Conservation (phyloP, 1,140 invertebrate genomes). For the Heliothis virescens region DNA sequence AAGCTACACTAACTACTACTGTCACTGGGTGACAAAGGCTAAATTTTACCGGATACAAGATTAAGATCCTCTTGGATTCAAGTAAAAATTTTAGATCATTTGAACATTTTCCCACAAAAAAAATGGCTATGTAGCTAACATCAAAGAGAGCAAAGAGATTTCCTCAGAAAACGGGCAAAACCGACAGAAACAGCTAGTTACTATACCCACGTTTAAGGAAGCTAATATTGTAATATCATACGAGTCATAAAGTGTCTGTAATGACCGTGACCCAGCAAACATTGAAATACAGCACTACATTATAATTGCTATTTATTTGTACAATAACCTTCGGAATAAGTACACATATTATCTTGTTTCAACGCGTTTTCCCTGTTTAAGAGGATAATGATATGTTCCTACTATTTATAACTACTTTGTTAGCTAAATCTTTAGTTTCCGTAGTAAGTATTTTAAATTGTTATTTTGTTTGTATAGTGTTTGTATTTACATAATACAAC, state of each 20-base stretch:
- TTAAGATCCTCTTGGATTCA: no score
- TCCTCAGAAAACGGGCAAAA: no score
- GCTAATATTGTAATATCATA: neutral
- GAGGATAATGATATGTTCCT: neutral
- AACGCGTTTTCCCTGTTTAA: conserved; percentile 1
- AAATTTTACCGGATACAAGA: no score
- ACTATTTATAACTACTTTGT: neutral
- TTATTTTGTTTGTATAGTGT: no score
- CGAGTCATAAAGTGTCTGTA: neutral
- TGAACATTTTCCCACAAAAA: no score
- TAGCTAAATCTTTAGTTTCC: neutral
- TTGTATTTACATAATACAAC: no score
- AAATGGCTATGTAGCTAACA: no score
- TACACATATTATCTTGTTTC: neutral
- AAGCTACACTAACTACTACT: no score
- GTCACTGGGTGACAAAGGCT: no score
- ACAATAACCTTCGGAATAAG: neutral
- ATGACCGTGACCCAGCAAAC: neutral
- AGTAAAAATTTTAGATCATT: no score
- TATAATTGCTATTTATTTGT: neutral
- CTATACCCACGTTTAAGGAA: neutral
- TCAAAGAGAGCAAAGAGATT: no score
- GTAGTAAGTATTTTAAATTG: neutral
- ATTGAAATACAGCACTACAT: neutral
- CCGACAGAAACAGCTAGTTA: no score